phyloP scores from a whole-genome alignment of 2,888 invertebrate species.

The Catotricha subobsoleta region DNA sequence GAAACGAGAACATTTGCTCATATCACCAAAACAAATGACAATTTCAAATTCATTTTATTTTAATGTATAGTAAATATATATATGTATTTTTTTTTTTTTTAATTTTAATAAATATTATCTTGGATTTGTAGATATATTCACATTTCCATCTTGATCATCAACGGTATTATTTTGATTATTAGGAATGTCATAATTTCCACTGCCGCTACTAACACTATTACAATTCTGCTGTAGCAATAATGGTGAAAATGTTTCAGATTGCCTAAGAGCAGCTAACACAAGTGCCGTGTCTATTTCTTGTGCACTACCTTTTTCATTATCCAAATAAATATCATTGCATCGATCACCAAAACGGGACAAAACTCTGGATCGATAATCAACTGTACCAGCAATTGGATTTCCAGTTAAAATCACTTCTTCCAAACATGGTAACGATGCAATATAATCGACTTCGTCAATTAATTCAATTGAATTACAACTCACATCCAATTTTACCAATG shows the following conservation, averaged over 20 bases:
- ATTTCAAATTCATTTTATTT: too few species aligned
- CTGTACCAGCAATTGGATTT: constrained; percentile 61
- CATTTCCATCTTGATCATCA: too few species aligned
- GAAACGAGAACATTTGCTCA: too few species aligned
- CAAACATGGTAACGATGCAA: constrained; percentile 68
- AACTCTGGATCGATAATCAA: constrained; percentile 73
- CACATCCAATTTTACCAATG: constrained; percentile 68
- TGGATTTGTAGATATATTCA: too few species aligned
- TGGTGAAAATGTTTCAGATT: constrained; percentile 20
- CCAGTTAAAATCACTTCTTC: constrained; percentile 75
- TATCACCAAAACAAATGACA: too few species aligned
- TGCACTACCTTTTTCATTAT: constrained; percentile 71
- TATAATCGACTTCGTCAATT: constrained; percentile 60
- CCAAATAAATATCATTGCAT: constrained; percentile 67
- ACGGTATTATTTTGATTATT: too few species aligned
- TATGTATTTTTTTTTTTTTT: too few species aligned
- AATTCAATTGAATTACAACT: constrained; percentile 69
- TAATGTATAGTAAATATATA: too few species aligned
- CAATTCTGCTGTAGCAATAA: constrained; percentile 22
- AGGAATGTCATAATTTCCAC: too few species aligned
- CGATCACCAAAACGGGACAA: constrained; percentile 72
- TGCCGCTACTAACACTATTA: too few species aligned
- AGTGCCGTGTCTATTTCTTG: constrained; percentile 84
- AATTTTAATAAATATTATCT: too few species aligned
- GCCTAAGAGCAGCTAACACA: constrained; percentile 68